Conservation (phyloP, 2,888 invertebrate species). For the Sphecodes monilicornis region DNA sequence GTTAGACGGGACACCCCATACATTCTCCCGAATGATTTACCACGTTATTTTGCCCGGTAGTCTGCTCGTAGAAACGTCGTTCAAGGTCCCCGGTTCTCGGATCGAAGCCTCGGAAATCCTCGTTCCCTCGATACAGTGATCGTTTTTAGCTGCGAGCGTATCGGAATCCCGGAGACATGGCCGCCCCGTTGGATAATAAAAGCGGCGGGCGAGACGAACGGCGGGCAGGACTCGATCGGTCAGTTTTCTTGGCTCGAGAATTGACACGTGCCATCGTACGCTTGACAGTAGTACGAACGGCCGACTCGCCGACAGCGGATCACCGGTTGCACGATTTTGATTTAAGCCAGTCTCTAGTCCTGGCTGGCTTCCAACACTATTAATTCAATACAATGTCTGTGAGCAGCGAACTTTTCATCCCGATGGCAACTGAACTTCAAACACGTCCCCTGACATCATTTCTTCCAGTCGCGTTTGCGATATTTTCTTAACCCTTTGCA, state of each 20-base stretch:
- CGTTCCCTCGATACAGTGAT: background rate
- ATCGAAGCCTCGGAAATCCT: background rate
- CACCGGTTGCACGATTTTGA: slow-evolving; percentile 61
- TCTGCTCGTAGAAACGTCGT: background rate
- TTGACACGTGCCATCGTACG: slow-evolving; percentile 66
- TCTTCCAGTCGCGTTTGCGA: no score
- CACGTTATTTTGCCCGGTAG: background rate
- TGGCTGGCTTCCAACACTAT: slow-evolving; percentile 65
- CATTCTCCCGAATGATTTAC: background rate
- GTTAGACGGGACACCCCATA: background rate
- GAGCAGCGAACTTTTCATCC: slow-evolving; percentile 10
- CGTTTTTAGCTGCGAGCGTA: background rate
- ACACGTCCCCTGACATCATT: no score
- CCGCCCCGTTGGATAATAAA: slow-evolving; percentile 9
- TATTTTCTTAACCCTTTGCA: no score
- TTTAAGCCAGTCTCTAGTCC: slow-evolving; percentile 57
- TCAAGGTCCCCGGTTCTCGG: background rate
- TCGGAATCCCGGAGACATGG: background rate
- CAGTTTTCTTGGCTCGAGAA: slow-evolving; percentile 63
- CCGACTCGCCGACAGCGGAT: slow-evolving; percentile 54
- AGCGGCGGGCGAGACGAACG: background rate
- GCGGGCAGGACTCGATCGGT: slow-evolving; percentile 45
- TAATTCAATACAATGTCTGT: slow-evolving; percentile 56
- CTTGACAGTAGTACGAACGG: slow-evolving; percentile 64
- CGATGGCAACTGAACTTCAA: background rate